Conservation (phyloP, 1,140 invertebrate species). For the Pentalonia nigronervosa region DNA sequence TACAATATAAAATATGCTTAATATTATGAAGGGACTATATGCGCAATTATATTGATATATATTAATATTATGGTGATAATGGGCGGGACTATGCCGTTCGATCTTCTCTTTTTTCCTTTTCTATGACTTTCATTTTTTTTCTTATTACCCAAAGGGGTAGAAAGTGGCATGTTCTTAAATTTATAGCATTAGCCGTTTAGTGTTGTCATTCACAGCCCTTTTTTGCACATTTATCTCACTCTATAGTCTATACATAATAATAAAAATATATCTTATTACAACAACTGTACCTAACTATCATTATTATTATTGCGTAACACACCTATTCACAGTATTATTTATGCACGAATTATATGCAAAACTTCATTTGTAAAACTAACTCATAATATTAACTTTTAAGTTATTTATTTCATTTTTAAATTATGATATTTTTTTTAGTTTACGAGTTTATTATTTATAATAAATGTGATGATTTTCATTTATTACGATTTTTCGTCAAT, state of each 20-base stretch:
- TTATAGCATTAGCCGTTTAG: conserved; percentile 37
- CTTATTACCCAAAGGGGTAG: not conserved
- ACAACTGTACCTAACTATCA: not conserved
- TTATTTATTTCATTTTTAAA: not conserved
- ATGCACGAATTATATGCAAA: not conserved
- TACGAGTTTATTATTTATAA: not conserved
- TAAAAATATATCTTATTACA: conserved; percentile 18
- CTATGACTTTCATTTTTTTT: conserved; percentile 33
- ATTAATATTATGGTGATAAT: conserved; percentile 41
- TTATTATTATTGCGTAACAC: not conserved
- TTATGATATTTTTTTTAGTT: not conserved
- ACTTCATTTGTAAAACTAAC: not conserved
- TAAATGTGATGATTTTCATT: not conserved
- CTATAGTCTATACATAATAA: conserved; percentile 1
- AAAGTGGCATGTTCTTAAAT: conserved; percentile 12
- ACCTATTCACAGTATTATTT: not conserved
- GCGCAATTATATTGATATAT: conserved; percentile 10
- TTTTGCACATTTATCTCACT: conserved; percentile 21
- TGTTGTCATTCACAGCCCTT: conserved; percentile 24
- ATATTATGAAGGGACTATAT: not conserved
- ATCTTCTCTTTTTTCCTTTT: conserved; percentile 23
- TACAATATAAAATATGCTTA: not conserved
- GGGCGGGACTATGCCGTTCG: not conserved
- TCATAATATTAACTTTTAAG: not conserved
- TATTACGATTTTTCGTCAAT: not conserved